Percentiles rank a stretch among this genome's conserved stretches.
Conservation (phyloP, 1,140 invertebrate species). For the Drosophila melanica region DNA sequence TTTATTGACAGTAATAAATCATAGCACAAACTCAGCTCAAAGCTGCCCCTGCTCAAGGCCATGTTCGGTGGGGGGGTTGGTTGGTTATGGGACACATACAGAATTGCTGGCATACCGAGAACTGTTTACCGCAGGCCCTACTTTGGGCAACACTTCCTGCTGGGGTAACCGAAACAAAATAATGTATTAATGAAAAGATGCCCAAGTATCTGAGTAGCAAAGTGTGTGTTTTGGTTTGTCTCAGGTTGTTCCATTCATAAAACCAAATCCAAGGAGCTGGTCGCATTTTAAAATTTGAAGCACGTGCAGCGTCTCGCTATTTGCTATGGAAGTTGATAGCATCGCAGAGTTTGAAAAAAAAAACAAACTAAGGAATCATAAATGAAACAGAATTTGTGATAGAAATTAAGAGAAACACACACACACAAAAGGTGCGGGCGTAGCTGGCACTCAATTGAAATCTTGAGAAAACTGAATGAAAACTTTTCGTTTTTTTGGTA, state of each 20-base stretch:
- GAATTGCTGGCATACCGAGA: not conserved
- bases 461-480: slow-evolving; percentile 59
- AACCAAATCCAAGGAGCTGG: slow-evolving; percentile 25
- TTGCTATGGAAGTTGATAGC: slow-evolving; percentile 61
- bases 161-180: not conserved
- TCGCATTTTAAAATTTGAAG: slow-evolving; percentile 58
- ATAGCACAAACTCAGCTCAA: slow-evolving; percentile 40
- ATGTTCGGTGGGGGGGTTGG: not conserved
- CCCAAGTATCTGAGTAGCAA: slow-evolving; percentile 32
- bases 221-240: slow-evolving; percentile 19
- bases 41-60: not conserved
- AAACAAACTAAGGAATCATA: slow-evolving; percentile 33
- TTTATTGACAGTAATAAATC: slow-evolving; percentile 75
- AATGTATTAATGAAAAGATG: slow-evolving; percentile 42
- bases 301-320: slow-evolving; percentile 55
- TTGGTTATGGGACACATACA: not conserved
- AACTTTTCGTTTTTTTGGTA: slow-evolving; percentile 45
- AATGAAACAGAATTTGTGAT: slow-evolving; percentile 72
- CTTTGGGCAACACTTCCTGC: slow-evolving; percentile 21
- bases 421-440: slow-evolving; percentile 57
- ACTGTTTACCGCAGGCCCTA: not conserved
- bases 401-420: slow-evolving; percentile 48
- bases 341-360: slow-evolving; percentile 32
- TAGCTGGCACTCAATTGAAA: slow-evolving; percentile 36
- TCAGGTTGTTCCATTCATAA: slow-evolving; percentile 65